Percentiles rank a stretch among this genome's conserved stretches.
Conservation (phyloP, 2,797 vertebrate species). For the Momotus momota region DNA sequence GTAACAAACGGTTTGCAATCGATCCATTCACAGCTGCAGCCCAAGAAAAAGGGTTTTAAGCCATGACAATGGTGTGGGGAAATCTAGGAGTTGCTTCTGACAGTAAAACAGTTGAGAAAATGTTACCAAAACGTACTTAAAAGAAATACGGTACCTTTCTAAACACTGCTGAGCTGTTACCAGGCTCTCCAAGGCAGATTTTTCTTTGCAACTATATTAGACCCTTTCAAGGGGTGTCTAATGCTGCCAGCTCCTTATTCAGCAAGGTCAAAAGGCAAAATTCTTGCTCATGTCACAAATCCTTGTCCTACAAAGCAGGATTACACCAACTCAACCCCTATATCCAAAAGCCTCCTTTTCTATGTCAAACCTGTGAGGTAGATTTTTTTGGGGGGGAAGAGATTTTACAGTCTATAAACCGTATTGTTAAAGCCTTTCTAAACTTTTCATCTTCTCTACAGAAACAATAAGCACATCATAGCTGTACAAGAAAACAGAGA, state of each 20-base stretch:
- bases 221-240: neutral
- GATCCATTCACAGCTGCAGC: rapidly evolving
- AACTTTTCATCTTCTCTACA: neutral
- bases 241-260: neutral
- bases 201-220: neutral
- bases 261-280: neutral
- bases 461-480: neutral
- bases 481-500: rapidly evolving
- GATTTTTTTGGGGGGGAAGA: neutral
- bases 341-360: neutral
- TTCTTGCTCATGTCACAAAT: neutral
- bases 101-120: neutral
- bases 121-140: neutral
- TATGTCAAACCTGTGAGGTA: neutral
- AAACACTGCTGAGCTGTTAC: neutral
- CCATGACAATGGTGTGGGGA: rapidly evolving
- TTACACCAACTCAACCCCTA: neutral
- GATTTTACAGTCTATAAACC: neutral
- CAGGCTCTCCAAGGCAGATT: neutral
- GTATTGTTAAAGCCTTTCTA: neutral
- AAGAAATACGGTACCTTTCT: neutral
- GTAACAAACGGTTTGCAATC: neutral
- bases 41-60: neutral
- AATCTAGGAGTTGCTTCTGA: neutral
- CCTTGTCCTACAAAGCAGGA: neutral